A percentile compares a stretch with the other conserved stretches of the same genome.
Evolutionary conservation across 2,113 vertebrate species (phyloP).

Genomic region (Sinosuthora webbiana): DNA sequence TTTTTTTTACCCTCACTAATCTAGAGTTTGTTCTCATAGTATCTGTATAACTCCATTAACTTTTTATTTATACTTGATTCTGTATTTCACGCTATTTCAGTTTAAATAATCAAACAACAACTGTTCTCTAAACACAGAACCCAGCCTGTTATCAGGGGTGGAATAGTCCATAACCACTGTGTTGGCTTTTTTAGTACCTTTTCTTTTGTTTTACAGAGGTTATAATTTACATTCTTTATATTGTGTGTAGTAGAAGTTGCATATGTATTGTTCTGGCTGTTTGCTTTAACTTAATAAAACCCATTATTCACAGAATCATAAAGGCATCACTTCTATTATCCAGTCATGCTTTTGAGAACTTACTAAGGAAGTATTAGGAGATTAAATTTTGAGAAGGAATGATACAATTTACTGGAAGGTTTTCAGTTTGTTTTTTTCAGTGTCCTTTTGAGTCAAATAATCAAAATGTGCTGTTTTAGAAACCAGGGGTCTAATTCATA

Average conservation of each 20-base stretch:
- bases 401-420: background rate
- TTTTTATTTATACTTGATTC: conserved; percentile 62
- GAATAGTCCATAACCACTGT: conserved; percentile 69
- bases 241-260: conserved; percentile 80
- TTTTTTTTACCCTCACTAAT: conserved; percentile 27
- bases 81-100: conserved; percentile 61
- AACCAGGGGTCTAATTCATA: background rate
- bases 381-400: conserved; percentile 1
- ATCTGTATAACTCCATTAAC: conserved; percentile 66
- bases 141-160: conserved; percentile 53
- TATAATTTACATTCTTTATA: conserved; percentile 78
- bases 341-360: conserved; percentile 42
- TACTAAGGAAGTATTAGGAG: background rate
- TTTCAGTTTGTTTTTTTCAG: background rate
- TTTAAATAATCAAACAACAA: conserved; percentile 55
- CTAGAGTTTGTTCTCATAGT: conserved; percentile 62
- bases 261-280: conserved; percentile 81
- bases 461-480: background rate
- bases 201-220: conserved; percentile 70
- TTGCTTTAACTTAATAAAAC: conserved; percentile 83
- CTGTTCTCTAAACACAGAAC: conserved; percentile 40
- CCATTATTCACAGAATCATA: conserved; percentile 75
- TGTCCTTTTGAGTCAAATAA: background rate
- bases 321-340: conserved; percentile 70
- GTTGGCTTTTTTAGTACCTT: conserved; percentile 68